Conservation (phyloP, 37 sponge, comb jelly and placozoan species). For the Theonella swinhoei region DNA sequence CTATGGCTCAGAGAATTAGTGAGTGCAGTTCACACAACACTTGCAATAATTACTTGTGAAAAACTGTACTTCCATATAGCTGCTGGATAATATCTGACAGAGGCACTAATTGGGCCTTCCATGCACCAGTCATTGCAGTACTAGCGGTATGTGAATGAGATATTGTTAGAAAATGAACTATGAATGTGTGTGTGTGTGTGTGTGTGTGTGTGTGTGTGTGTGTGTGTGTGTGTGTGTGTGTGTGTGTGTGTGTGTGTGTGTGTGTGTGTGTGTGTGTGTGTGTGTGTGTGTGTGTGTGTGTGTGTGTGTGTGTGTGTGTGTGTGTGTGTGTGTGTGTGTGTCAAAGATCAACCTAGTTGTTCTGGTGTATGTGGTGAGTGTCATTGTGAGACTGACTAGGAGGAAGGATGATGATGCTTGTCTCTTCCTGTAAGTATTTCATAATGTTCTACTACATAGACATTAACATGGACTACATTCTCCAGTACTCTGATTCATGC, state of each 20-base stretch:
- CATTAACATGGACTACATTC: not conserved
- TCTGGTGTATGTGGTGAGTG: conserved; percentile 20
- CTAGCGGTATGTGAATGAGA: conserved; percentile 37
- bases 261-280: not conserved
- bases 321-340: not conserved
- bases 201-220: not conserved
- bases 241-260: not conserved
- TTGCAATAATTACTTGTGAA: not conserved
- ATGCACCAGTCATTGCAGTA: conserved; percentile 63
- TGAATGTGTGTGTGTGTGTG: not conserved
- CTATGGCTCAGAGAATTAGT: conserved; percentile 71
- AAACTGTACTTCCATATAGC: conserved; percentile 1
- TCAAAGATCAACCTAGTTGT: conserved; percentile 55
- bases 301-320: not conserved
- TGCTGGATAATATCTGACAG: conserved; percentile 64
- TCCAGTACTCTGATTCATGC: conserved; percentile 56
- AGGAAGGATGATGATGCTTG: conserved; percentile 42
- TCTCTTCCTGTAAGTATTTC: conserved; percentile 37
- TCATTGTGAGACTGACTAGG: conserved; percentile 27
- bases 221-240: not conserved
- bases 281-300: not conserved
- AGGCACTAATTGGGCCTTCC: conserved; percentile 67
- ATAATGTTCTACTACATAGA: no score
- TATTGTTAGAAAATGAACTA: not conserved
- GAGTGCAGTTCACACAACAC: conserved; percentile 2